Base-by-base conservation (phyloP, 1,140 invertebrate species). In the Mamestra configurata region DNA sequence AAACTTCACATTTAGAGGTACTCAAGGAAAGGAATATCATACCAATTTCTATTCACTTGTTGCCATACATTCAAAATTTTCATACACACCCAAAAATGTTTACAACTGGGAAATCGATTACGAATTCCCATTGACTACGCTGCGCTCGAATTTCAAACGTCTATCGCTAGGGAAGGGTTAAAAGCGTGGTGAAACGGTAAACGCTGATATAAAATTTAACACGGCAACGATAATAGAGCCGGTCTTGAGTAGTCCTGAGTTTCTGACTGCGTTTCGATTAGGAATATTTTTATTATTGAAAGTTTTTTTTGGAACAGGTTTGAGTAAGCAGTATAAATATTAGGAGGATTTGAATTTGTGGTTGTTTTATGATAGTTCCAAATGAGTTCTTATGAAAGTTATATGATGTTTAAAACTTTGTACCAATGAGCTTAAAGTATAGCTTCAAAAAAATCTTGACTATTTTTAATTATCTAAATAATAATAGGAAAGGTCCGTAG, bases 211-310 rank as follows among this genome's bases (percentile, higher is more conserved):
- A 64, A 59, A 76, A 64, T 49, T 76, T 64, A 76, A 64, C 57
- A 61, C 37, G 73, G 40, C 31, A 43, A 46, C 73, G 57, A 13
- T 76, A 64, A 76, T 51, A 64, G 73, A 40, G 72, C n/a, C 73
- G 57, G 73, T 27, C 15, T 35, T 57, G 5, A 53, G 15, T n/a
- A n/a, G n/a, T n/a, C n/a, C n/a, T n/a, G n/a, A n/a, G n/a, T n/a
- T 27, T 27, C 49, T 43, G 71, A 24, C 22, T 37, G 70, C 51
- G 18, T 46, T 24, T 6, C 55, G 31, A 76, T 64, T 64, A 43
- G 20, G 73, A 76, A 76, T 76, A 61, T 76, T 76, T 64, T 76
- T 64, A 46, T 75, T 59, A 75, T 35, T n/a, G 22, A 46, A 27
- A 22, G 4, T 51, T 49, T 76, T 46, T 64, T 22, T 46, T 8